phyloP scores from a whole-genome alignment of 2,797 vertebrate species.

The Rallus crepitans region DNA sequence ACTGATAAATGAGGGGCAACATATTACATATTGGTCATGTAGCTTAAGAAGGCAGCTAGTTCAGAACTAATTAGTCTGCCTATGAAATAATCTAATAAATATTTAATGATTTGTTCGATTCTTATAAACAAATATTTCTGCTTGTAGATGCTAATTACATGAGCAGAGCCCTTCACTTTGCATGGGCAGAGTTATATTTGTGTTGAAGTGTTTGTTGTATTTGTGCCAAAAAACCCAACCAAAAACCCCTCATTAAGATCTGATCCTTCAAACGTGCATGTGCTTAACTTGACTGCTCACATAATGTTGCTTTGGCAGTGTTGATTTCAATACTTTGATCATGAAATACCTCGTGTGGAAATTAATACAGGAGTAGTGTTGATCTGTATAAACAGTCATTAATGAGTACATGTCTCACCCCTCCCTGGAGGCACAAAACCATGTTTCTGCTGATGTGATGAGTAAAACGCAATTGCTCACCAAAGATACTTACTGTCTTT shows the following conservation, averaged over 20 bases:
- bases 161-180: slow-evolving; percentile 13
- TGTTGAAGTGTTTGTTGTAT: slow-evolving; percentile 17
- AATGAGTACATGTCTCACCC: not conserved
- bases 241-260: slow-evolving; percentile 20
- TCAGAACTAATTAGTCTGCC: not conserved
- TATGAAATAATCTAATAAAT: slow-evolving; percentile 32
- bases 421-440: slow-evolving; percentile 25
- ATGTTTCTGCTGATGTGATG: not conserved
- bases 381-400: slow-evolving; percentile 31
- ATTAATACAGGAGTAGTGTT: not conserved
- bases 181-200: slow-evolving; percentile 13
- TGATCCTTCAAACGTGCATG: not conserved
- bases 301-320: not conserved
- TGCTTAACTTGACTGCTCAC: slow-evolving; percentile 30
- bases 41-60: slow-evolving; percentile 3
- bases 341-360: not conserved
- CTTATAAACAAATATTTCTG: not conserved
- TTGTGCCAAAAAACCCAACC: not conserved
- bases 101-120: not conserved
- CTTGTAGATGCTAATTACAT: slow-evolving; percentile 17
- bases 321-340: slow-evolving; percentile 47
- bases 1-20: not conserved
- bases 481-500: not conserved
- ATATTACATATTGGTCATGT: not conserved
- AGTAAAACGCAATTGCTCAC: not conserved